These are phyloP conservation scores for Zosterops borbonicus DNA, from an alignment of 2,113 vertebrate genomes.

Conservation along the genomic window DNA sequence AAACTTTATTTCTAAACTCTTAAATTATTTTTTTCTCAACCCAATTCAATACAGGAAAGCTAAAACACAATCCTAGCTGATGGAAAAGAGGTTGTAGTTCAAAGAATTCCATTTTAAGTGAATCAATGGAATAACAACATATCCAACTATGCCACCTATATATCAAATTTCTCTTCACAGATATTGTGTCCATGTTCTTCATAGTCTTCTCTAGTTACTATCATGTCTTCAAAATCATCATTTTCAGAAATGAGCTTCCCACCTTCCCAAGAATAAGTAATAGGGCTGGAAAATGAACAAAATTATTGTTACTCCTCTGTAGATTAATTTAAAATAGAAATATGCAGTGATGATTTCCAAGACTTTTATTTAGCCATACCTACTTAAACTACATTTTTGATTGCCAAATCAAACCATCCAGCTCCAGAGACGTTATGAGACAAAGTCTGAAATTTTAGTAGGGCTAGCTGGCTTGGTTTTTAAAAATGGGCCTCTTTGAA, in stretches of 20 bases:
- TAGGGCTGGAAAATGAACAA: conserved; percentile 80
- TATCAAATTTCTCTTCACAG: conserved; percentile 98
- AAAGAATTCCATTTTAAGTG: conserved; percentile 12
- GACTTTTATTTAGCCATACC: not conserved
- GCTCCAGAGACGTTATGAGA: not conserved
- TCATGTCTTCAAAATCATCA: conserved; percentile 94
- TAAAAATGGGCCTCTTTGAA: not conserved
- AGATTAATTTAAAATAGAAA: not conserved
- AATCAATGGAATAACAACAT: not conserved
- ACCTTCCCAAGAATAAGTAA: conserved; percentile 94
- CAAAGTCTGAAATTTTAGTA: not conserved
- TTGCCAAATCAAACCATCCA: not conserved
- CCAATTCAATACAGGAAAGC: conserved; percentile 48
- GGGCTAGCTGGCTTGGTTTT: not conserved
- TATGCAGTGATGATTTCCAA: not conserved
- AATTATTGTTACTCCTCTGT: not conserved
- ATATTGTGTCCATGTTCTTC: conserved; percentile 95
- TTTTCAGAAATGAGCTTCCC: conserved; percentile 93
- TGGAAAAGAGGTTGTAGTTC: not conserved
- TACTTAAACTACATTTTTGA: not conserved
- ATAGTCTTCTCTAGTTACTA: conserved; percentile 95
- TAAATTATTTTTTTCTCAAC: not conserved
- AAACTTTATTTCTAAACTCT: conserved; percentile 3
- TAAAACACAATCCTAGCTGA: conserved; percentile 47
- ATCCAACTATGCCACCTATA: conserved; percentile 72